Conservation (phyloP, 2,113 vertebrate species). For the Ceratotherium simum region DNA sequence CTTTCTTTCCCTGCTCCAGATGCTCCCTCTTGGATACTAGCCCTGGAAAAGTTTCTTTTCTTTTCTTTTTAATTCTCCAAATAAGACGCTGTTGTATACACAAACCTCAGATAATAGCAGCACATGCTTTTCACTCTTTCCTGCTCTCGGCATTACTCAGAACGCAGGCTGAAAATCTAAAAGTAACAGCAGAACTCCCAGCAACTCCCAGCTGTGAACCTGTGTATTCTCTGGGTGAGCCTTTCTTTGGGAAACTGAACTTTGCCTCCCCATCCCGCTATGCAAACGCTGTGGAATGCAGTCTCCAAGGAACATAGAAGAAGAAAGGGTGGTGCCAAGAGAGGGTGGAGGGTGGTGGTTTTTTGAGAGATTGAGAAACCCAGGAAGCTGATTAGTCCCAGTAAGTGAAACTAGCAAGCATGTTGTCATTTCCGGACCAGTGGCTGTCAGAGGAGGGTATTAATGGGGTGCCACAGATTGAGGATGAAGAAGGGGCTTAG, state of each 20-base stretch:
- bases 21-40: neutral
- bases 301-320: neutral
- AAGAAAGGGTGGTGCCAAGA: neutral
- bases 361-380: neutral
- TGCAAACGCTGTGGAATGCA: neutral
- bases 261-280: neutral
- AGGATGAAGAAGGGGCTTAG: conserved; percentile 96
- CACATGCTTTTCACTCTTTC: accelerated
- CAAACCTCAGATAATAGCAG: neutral
- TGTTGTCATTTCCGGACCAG: neutral
- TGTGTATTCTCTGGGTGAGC: neutral
- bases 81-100: neutral
- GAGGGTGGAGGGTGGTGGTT: neutral
- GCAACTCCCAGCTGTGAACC: neutral
- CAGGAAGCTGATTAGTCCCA: neutral
- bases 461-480: conserved; percentile 24
- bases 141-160: neutral
- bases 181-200: neutral
- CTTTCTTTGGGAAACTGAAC: neutral
- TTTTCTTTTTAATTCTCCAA: neutral
- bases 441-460: neutral
- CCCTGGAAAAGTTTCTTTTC: neutral
- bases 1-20: neutral
- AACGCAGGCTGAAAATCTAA: too few species aligned
- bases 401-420: neutral